A percentile compares a stretch with the other conserved stretches of the same genome.
Conservation (phyloP, 1,140 invertebrate species). For the Daktulosphaira vitifoliae region DNA sequence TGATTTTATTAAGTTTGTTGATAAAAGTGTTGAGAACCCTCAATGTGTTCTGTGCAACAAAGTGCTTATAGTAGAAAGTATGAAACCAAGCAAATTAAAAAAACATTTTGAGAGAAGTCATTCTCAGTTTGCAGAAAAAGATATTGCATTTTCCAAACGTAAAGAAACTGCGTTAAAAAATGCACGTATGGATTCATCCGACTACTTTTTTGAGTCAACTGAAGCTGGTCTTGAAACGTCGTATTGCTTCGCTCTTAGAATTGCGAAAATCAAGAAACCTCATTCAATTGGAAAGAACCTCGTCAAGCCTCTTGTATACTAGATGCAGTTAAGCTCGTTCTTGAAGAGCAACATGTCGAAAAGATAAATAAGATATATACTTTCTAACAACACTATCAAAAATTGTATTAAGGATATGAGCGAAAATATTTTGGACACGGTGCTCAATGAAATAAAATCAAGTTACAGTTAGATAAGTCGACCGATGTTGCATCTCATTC, state of each 20-base stretch:
- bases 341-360: not conserved
- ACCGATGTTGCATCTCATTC: not conserved
- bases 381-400: conserved; percentile 26
- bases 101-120: conserved; percentile 30
- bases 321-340: not conserved
- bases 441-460: not conserved
- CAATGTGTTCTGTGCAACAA: conserved; percentile 28
- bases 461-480: conserved; percentile 1
- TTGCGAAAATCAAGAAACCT: conserved; percentile 32
- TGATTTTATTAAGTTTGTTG: no score
- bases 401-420: conserved; percentile 30
- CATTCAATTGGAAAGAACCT: conserved; percentile 24
- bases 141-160: not conserved
- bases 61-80: conserved; percentile 28
- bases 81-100: conserved; percentile 29
- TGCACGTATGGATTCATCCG: not conserved
- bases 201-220: conserved; percentile 8
- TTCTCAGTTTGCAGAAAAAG: not conserved
- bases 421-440: not conserved
- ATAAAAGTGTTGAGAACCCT: not conserved
- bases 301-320: conserved; percentile 16
- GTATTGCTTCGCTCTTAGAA: not conserved
- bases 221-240: not conserved
- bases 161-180: not conserved
- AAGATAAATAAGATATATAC: conserved; percentile 17